These are phyloP conservation scores for Pygoscelis adeliae DNA, from an alignment of 2,113 vertebrate genomes.

Conservation along the genomic window DNA sequence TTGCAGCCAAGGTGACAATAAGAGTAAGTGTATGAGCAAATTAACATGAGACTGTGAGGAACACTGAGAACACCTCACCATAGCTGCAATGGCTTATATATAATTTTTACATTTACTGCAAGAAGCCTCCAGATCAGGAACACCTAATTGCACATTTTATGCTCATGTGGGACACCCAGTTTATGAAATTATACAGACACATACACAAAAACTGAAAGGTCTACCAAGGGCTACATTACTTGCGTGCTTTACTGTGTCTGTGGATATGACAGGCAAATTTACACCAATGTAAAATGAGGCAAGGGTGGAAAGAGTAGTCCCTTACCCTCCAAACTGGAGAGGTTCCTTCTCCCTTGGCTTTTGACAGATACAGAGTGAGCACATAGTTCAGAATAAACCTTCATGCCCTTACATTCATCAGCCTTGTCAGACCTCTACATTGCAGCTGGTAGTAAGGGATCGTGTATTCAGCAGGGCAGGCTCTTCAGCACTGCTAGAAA, in stretches of 20 bases:
- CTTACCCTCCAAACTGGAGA: not conserved
- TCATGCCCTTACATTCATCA: not conserved
- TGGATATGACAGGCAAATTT: not conserved
- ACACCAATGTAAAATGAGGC: not conserved
- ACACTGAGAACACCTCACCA: not conserved
- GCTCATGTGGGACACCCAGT: not conserved
- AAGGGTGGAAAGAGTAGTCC: not conserved
- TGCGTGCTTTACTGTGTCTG: accelerated
- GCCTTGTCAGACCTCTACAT: not conserved
- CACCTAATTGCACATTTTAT: not conserved
- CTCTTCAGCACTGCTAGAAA: not conserved
- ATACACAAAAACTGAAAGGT: not conserved
- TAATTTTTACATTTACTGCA: not conserved
- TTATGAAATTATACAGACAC: not conserved
- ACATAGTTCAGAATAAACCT: not conserved
- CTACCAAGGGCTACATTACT: not conserved
- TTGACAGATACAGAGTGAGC: not conserved
- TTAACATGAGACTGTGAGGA: not conserved
- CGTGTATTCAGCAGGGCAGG: not conserved
- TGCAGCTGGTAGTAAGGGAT: not conserved
- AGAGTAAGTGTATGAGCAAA: not conserved
- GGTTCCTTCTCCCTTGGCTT: not conserved
- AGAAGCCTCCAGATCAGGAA: not conserved
- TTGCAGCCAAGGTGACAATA: not conserved
- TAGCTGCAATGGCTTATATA: not conserved